Evolutionary conservation across 2,797 vertebrate genomes (phyloP), one percentile per base, ranked within the genome.

Genomic region (Sebastes melanostomus): DNA sequence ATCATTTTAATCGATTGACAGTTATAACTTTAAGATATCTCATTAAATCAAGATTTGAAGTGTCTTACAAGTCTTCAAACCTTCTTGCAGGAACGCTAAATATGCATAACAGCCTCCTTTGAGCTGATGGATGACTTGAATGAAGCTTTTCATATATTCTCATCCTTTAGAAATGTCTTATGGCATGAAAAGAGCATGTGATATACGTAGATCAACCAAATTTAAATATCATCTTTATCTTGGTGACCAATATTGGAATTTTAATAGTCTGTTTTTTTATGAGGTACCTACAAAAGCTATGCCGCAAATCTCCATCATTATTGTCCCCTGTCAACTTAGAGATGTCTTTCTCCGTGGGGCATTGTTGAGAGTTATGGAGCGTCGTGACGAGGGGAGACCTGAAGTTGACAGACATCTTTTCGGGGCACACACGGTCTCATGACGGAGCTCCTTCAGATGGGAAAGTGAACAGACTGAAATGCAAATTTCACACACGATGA

Each of bases 381-480:
- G 67, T 84, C 75, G 46, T 81, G 82, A 82, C 52, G 76, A 85
- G 75, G 81, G 82, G 77, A 79, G 87, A 89, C 87, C 89, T 89
- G 84, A 85, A 84, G 85, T 86, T 78, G 77, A 86, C 87, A 86
- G 84, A 83, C 72, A 72, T 86, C 65, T 89, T 90, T 92, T 79
- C 66, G 13, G 75, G 66, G 78, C 63, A 22, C 46, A 50, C 46
- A 50, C 65, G 18, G 78, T 81, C 87, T 92, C 80, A 67, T 91
- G 92, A 94, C 81, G 82, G 92, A 92, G 92, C 91, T 88, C 87
- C 90, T 88, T 94, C 93, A 94, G 92, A 93, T 79, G 87, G 87
- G 89, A 90, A 91, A 91, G 93, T 85, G 91, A 95, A 93, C 93
- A 93, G 94, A 95, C 93, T 94, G 92, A 93, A 95, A 96, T 95